phyloP scores from a whole-genome alignment of 2,797 vertebrate genomes.

The Nannoperca australis region DNA sequence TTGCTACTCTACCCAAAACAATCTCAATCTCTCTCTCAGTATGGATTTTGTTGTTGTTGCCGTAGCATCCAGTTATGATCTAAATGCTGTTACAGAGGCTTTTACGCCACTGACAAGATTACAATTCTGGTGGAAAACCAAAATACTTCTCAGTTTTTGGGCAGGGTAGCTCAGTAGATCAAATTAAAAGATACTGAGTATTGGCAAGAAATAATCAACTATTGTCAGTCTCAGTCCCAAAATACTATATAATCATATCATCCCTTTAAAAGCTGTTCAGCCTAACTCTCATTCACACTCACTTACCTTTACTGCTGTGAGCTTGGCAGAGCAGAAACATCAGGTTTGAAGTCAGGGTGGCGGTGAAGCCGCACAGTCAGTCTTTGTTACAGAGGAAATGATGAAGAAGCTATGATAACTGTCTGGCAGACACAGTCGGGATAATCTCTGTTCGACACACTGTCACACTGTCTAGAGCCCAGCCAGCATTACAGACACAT shows the following conservation, averaged over 20 bases:
- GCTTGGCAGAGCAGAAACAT: conserved; percentile 2
- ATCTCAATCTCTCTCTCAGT: conserved; percentile 12
- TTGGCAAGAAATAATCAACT: neutral
- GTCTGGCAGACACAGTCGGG: too few relatives aligned
- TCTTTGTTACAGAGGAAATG: conserved; percentile 50
- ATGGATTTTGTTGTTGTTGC: conserved; percentile 27
- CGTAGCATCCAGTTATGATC: conserved; percentile 12
- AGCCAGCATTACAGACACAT: conserved; percentile 55
- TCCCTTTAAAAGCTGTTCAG: neutral
- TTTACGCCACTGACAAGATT: neutral
- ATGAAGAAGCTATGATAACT: conserved; percentile 62
- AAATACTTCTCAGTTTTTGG: neutral
- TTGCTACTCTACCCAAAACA: neutral
- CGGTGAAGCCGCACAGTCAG: conserved; percentile 15
- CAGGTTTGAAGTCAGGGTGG: conserved; percentile 27
- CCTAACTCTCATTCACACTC: neutral
- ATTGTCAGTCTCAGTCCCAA: neutral
- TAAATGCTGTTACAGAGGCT: conserved; percentile 11
- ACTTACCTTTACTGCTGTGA: neutral
- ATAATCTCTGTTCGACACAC: neutral
- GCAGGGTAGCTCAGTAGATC: neutral
- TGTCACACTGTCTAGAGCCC: conserved; percentile 53
- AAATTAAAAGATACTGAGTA: neutral
- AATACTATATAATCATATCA: neutral
- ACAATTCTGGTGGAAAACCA: conserved; percentile 1